Conservation (phyloP, 2,797 vertebrate genomes). For the Mus caroli region DNA sequence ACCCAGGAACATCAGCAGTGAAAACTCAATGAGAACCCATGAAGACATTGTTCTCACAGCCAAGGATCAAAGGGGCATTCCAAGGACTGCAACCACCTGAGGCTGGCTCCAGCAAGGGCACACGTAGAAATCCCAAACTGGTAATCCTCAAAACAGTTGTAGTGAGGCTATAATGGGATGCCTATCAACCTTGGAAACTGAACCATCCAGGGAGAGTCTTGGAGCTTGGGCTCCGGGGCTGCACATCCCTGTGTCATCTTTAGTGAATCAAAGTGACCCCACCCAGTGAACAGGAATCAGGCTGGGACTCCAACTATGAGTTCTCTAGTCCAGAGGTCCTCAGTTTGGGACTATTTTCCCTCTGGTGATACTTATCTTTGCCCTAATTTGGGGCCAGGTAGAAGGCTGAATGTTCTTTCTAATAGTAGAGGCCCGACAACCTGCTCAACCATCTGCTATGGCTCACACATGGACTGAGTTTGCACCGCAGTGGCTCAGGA, state of each 20-base stretch:
- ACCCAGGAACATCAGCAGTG: neutral
- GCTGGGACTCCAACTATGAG: neutral
- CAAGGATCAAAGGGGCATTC: neutral
- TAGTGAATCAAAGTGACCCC: neutral
- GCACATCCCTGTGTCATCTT: neutral
- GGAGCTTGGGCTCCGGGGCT: neutral
- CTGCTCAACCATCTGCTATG: neutral
- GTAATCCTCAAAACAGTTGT: neutral
- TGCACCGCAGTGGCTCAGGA: neutral
- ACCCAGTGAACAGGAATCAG: neutral
- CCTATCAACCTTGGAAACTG: neutral
- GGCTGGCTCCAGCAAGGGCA: neutral
- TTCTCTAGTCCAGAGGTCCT: conserved; percentile 10
- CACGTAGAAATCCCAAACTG: neutral
- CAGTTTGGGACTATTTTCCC: neutral
- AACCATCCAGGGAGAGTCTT: neutral
- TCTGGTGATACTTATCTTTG: neutral
- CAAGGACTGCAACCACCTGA: neutral
- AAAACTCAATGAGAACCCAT: neutral
- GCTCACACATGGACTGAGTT: neutral
- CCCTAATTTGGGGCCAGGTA: too few relatives aligned
- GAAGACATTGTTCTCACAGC: neutral
- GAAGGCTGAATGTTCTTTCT: neutral
- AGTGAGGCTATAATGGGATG: neutral
- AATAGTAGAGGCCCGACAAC: neutral